Evolutionary conservation across 2,797 vertebrate genomes (phyloP), one percentile per base, ranked within the genome.

Genomic region (Xiphorhynchus erythropygius): DNA sequence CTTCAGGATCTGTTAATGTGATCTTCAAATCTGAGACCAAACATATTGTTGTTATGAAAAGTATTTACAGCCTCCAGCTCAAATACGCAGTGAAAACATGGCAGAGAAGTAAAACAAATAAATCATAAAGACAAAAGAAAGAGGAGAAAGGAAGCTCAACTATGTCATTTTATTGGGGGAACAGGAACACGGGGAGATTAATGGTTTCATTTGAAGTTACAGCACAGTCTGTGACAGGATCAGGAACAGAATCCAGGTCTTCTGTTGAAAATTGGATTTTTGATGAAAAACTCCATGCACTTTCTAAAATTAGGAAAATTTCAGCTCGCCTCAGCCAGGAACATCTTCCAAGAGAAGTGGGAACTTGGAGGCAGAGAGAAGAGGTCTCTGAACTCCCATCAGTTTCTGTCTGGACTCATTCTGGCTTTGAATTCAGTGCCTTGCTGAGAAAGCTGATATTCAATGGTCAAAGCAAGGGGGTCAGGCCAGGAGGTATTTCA

Each of bases 81-180:
- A 74, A 81, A 41, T 8, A 76, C 16, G 1, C 69, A 8, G 64
- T 12, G 82, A 88, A 87, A 95, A 93, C 93, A 86, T 42, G 70
- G 67, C 94, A 93, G 41, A 82, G 71, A 87, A 92, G 80, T 93
- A 84, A 90, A 95, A 49, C 95, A 93, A 94, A 94, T 96, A 94
- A 95, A 96, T 94, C 95, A 96, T 86, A 91, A 84, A 94, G 94
- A 94, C 93, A 95, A 96, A 96, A 96, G 94, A 91, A 93, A 95
- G 90, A 92, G 87, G 89, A 91, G 87, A 87, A 91, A 83, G 91
- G 93, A 95, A 94, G 91, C 92, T 89, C 10, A 5, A 80, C 79
- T 86, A 13, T 93, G 92, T 95, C 91, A 84, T 95, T 93, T 95
- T 93, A 86, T 84, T 89, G 91, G 65, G 86, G 62, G 57, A 92